Evolutionary conservation across 2,888 invertebrate genomes (phyloP), one percentile per base, ranked within the genome.

Genomic region (Tridacna gigas): DNA sequence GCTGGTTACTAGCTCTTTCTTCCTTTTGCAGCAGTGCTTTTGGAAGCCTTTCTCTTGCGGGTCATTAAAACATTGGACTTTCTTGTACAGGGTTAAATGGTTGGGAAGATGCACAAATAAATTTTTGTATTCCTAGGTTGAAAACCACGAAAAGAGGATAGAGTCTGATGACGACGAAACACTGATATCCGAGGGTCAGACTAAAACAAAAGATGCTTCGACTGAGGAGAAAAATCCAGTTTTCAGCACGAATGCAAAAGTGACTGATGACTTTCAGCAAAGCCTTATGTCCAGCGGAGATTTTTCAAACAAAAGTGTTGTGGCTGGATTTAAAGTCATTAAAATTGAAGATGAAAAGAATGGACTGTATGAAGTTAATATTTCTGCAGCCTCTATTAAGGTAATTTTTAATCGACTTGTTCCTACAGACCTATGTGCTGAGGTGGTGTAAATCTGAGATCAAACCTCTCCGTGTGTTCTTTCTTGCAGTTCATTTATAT

Each of bases 251-350:
- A 69, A 78, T 45, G 80, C 82, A 2, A 83, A 45, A 47, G 47
- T 80, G 15, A 73, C 82, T 0, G 82, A 88, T 56, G 86, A 85
- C 18, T 78, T 80, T 48, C 83, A 86, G 51, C 79, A 76, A 56
- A 80, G 84, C n/a, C 74, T 86, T 15, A 61, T 88, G 71, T 77
- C 79, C 45, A 77, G 80, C 2, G 78, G 74, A 28, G 83, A 83
- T 15, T 48, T 78, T 47, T 78, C 75, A 37, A 45, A 18, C 13
- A 83, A 81, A n/a, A 86, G 79, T 65, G 67, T 82, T 15, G 80
- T 87, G 22, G 82, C 85, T 28, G 88, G 86, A 13, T 88, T 88
- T 79, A 86, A 86, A 65, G 86, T 88, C 20, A 80, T 85, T 0
- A 84, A 80, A 63, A 88, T 88, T 61, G 84, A 86, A 67, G 86